Percentiles rank a stretch among this genome's conserved stretches.
These are phyloP conservation scores for Eretmocerus hayati DNA, from an alignment of 2,888 invertebrate species.

Conservation along the genomic window DNA sequence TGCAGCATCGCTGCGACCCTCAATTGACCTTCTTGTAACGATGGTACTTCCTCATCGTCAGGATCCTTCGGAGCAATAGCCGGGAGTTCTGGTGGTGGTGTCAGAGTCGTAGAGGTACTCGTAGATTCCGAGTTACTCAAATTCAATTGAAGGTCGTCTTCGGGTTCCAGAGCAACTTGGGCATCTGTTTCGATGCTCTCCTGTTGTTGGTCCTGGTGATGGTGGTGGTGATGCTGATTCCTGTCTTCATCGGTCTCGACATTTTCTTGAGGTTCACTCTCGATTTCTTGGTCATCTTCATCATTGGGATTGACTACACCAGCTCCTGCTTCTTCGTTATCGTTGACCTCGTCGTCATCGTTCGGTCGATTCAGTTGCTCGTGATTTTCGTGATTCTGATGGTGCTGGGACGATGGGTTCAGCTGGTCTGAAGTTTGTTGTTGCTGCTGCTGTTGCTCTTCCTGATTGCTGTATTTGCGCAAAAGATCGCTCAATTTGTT, in stretches of 20 bases:
- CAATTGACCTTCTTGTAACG: slow-evolving; percentile 30
- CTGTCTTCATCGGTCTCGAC: not conserved
- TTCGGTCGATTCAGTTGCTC: not conserved
- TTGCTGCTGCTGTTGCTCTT: not conserved
- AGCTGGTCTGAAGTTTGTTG: no score
- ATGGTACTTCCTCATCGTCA: slow-evolving; percentile 30
- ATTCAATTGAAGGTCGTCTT: slow-evolving; percentile 3
- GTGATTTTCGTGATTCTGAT: no score
- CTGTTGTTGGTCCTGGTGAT: no score
- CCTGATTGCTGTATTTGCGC: slow-evolving; percentile 29
- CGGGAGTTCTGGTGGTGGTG: slow-evolving; percentile 2
- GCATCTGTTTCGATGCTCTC: slow-evolving; percentile 5
- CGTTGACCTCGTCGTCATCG: not conserved
- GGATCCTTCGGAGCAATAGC: slow-evolving; percentile 7
- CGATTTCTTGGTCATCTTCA: no score
- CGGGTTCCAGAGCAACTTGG: not conserved
- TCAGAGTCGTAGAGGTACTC: not conserved
- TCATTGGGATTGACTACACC: no score
- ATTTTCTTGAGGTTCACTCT: no score
- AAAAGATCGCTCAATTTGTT: slow-evolving; percentile 36
- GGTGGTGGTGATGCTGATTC: no score
- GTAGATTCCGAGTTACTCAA: not conserved
- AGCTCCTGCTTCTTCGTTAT: not conserved
- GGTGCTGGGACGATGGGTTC: no score
- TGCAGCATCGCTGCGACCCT: slow-evolving; percentile 44